Evolutionary conservation across 1,140 invertebrate genomes (phyloP).

Genomic region (Glomeris maerens): DNA sequence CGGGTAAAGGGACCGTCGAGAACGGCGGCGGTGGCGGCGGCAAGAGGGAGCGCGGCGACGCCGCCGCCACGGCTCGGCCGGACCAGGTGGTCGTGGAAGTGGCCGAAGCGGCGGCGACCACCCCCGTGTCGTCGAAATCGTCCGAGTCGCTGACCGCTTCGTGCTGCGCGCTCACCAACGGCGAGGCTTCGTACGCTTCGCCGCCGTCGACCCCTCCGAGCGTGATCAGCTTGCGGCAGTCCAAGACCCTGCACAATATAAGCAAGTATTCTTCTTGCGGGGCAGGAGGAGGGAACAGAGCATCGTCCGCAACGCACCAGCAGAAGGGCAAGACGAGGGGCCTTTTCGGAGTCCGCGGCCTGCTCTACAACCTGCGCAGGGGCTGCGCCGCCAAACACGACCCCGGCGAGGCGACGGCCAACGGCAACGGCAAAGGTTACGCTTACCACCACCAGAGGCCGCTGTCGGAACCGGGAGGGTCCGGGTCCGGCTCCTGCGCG

Average conservation of each 20-base stretch:
- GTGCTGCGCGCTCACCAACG: background rate
- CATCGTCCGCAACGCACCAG: background rate
- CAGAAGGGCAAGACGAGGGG: background rate
- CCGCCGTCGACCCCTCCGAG: background rate
- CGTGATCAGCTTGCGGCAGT: constrained; percentile 1
- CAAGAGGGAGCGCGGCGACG: background rate
- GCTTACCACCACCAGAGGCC: too few species aligned
- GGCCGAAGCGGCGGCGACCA: background rate
- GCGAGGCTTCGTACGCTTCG: background rate
- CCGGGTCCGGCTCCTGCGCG: background rate
- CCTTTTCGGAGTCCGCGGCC: too few species aligned
- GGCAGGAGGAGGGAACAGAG: background rate
- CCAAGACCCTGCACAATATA: background rate
- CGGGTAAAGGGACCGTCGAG: background rate
- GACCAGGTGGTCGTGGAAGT: too few species aligned
- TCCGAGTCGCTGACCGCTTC: background rate
- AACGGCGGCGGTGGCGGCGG: background rate
- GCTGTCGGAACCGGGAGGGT: background rate
- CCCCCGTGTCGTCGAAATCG: background rate
- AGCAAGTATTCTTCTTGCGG: background rate
- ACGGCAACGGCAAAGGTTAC: too few species aligned
- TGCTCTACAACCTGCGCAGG: too few species aligned
- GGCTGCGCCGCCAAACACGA: background rate
- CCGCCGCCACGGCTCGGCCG: background rate
- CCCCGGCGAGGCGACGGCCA: background rate